Evolutionary conservation across 2,888 invertebrate genomes (phyloP), one percentile per base, ranked within the genome.

Genomic region (Prenolepis imparis): DNA sequence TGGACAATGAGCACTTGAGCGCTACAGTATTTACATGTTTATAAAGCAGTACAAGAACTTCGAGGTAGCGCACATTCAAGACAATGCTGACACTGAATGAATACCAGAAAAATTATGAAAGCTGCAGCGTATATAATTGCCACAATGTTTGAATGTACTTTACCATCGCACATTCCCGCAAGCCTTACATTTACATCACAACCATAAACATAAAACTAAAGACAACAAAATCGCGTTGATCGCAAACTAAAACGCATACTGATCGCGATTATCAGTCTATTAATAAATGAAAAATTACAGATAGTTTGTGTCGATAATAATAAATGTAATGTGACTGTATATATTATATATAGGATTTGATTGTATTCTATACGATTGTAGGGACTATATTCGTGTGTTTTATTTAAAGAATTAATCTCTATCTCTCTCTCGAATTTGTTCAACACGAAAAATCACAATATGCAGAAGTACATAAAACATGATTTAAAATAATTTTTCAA

Each of bases 191-290:
- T 70, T 90, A 92, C 91, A 91, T 93, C 91, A 92, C 92, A 93
- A 93, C 92, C 92, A 90, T 90, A 88, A 91, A 92, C 88, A 66
- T 90, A 90, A 91, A 90, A 84, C 89, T 90, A 90, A 90, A 85
- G 89, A 80, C 84, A 74, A 89, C 67, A 83, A 61, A 82, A 73
- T 57, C 28, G 52, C 72, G 28, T 70, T 28, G 28, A 28, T 18
- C 52, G 28, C n/a, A 9, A 39, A 75, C n/a, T 67, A 82, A 84
- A 77, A 73, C 59, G 36, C 57, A 66, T 68, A 55, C 63, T 52
- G 82, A 84, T 57, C 64, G 68, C 64, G 68, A 77, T 77, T 67
- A 88, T 75, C 64, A 84, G 80, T 83, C 82, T 24, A 44, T 82
- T 57, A 75, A 80, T 36, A 74, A 78, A 68, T 68, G 24, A 68